Conservation (phyloP, 2,113 vertebrate genomes). For the Alectura lathami region DNA sequence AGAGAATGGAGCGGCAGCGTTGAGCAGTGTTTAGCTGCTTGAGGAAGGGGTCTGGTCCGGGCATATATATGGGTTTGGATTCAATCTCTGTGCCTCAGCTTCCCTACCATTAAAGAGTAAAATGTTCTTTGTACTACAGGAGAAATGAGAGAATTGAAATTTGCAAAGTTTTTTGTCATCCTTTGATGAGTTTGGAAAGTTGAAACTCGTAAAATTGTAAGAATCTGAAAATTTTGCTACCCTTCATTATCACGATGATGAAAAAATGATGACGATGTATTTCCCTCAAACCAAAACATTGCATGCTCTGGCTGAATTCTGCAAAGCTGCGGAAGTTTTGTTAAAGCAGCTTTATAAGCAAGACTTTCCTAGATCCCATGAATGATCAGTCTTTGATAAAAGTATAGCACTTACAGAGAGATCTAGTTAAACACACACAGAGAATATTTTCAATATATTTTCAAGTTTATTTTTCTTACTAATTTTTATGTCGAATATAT, state of each 20-base stretch:
- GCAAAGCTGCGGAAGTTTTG: not conserved
- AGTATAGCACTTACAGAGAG: not conserved
- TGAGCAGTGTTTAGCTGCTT: not conserved
- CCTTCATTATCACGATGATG: not conserved
- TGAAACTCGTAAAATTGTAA: not conserved
- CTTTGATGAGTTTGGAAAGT: not conserved
- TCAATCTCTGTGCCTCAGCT: not conserved
- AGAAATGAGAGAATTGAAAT: not conserved
- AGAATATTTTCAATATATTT: not conserved
- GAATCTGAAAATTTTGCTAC: not conserved
- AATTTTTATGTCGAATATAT: not conserved
- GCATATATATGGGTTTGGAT: rapidly evolving
- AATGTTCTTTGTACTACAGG: not conserved
- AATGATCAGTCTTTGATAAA: not conserved
- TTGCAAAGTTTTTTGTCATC: not conserved
- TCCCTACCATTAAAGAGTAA: not conserved
- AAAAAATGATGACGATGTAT: not conserved
- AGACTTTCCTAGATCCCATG: not conserved
- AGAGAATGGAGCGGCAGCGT: not conserved
- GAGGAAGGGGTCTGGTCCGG: not conserved
- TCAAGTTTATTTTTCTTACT: constrained; percentile 66
- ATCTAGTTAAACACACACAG: not conserved
- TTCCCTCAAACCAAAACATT: not conserved
- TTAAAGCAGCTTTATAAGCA: not conserved
- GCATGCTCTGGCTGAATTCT: not conserved